Conservation (phyloP, 2,888 invertebrate species). For the Coronaproctus castanopsis region DNA sequence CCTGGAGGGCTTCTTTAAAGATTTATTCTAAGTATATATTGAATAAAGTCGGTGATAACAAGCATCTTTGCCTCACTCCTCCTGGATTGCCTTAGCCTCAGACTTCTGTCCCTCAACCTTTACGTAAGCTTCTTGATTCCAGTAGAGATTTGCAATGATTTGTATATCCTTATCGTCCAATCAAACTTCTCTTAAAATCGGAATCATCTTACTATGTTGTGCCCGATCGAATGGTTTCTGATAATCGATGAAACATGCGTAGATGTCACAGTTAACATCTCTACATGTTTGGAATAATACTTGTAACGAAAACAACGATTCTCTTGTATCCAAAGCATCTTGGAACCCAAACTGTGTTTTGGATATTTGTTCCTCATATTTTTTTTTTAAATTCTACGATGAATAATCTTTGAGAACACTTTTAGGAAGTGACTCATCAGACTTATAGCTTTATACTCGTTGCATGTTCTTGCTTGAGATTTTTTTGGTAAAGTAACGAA, state of each 20-base stretch:
- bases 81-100: too few relatives aligned
- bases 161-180: too few relatives aligned
- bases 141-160: too few relatives aligned
- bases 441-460: neutral
- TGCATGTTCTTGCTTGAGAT: neutral
- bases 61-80: too few relatives aligned
- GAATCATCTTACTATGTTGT: neutral
- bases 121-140: too few relatives aligned
- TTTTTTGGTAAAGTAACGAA: neutral
- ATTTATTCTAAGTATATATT: neutral
- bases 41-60: neutral
- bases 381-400: neutral
- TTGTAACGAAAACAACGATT: neutral
- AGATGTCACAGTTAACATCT: neutral
- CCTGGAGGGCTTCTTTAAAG: neutral
- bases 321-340: neutral
- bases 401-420: neutral
- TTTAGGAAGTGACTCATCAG: neutral
- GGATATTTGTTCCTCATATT: neutral
- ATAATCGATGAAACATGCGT: neutral
- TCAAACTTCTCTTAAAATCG: too few relatives aligned
- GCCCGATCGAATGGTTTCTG: neutral
- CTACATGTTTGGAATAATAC: neutral
- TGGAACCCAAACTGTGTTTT: neutral
- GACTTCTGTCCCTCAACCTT: too few relatives aligned